Percentiles rank a stretch among this genome's conserved stretches.
Conservation (phyloP, 2,797 vertebrate genomes). For the Hemibagrus guttatus region DNA sequence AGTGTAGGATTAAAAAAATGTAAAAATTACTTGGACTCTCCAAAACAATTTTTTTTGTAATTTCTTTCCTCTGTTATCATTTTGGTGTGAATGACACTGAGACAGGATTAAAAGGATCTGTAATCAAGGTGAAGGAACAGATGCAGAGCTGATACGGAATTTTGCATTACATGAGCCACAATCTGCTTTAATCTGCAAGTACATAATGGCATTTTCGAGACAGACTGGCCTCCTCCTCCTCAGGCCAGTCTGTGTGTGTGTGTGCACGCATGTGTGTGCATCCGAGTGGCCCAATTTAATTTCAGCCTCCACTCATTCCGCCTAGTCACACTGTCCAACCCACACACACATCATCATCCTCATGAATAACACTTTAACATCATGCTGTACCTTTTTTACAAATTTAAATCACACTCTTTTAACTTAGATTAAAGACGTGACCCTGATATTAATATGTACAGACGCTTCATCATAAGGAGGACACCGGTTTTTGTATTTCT, state of each 20-base stretch:
- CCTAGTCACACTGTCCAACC: slow-evolving; percentile 20
- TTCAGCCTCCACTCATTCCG: slow-evolving; percentile 16
- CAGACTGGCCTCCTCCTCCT: slow-evolving; percentile 27
- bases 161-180: not conserved
- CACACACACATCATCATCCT: not conserved
- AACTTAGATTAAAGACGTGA: slow-evolving; percentile 2
- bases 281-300: slow-evolving; percentile 14
- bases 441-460: not conserved
- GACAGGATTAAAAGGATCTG: too few relatives aligned
- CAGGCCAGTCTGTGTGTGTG: slow-evolving; percentile 10
- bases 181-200: slow-evolving; percentile 20
- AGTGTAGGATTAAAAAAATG: not conserved
- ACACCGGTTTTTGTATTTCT: not conserved
- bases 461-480: not conserved
- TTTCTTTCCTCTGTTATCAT: too few relatives aligned
- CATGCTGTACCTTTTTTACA: not conserved
- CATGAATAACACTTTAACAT: slow-evolving; percentile 18
- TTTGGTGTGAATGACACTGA: too few relatives aligned
- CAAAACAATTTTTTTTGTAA: too few relatives aligned
- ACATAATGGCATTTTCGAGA: slow-evolving; percentile 30
- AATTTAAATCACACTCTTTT: not conserved
- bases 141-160: not conserved
- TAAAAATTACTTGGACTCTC: not conserved
- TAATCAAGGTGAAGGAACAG: not conserved
- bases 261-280: not conserved